phyloP scores from a whole-genome alignment of 2,797 vertebrate genomes.

The Lindbergichthys nudifrons region DNA sequence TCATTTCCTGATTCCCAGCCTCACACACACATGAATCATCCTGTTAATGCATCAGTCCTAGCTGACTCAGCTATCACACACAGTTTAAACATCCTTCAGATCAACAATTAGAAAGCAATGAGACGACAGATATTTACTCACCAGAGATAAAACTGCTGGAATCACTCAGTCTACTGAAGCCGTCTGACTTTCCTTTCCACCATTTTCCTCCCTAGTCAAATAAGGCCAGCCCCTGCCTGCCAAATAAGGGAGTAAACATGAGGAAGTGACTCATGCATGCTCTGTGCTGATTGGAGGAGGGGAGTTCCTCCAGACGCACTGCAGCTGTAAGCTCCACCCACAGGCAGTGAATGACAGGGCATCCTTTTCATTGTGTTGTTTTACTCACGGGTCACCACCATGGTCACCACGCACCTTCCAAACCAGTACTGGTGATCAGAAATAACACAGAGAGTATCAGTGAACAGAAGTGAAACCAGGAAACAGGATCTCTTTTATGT shows the following conservation, averaged over 20 bases:
- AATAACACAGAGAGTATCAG: constrained; percentile 3
- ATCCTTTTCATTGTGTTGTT: constrained; percentile 36
- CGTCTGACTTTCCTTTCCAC: constrained; percentile 63
- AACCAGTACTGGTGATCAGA: constrained; percentile 24
- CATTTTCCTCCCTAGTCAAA: constrained; percentile 71
- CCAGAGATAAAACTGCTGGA: constrained; percentile 70
- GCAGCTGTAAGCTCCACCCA: constrained; percentile 8
- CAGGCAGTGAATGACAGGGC: not conserved
- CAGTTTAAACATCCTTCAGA: constrained; percentile 21
- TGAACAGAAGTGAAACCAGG: not conserved
- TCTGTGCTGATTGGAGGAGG: constrained; percentile 75
- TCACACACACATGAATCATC: constrained; percentile 22
- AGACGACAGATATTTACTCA: constrained; percentile 68
- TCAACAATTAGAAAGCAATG: not conserved
- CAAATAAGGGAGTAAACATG: constrained; percentile 68
- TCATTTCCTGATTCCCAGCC: constrained; percentile 70
- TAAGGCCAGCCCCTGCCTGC: constrained; percentile 63
- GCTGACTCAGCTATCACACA: constrained; percentile 21
- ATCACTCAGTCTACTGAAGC: constrained; percentile 55
- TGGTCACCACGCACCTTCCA: constrained; percentile 28
- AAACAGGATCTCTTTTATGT: not conserved
- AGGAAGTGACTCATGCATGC: constrained; percentile 73
- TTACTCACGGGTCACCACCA: not conserved
- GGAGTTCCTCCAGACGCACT: constrained; percentile 19
- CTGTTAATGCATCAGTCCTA: not conserved